Base-by-base conservation (phyloP, 2,797 vertebrate species). In the Malacoctenus gilli region DNA sequence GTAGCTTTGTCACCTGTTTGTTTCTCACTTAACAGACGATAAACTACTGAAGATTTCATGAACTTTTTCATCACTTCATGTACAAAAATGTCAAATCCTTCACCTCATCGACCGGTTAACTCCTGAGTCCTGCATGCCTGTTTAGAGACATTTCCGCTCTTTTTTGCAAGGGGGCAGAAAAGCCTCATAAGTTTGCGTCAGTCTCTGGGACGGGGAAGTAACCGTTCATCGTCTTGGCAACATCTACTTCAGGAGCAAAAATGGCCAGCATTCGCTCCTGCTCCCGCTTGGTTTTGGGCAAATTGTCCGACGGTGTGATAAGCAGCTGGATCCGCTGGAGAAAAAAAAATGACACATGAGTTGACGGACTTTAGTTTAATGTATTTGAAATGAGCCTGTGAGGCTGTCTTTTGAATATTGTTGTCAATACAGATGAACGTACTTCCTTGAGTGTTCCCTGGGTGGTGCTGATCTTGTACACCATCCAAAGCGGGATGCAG, bases 371-470 rank as follows among this genome's bases (percentile, higher is more conserved):
- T 23, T 23, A n/a, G n/a, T n/a, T n/a, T n/a, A n/a, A n/a, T n/a
- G n/a, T n/a, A n/a, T n/a, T n/a, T n/a, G n/a, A n/a, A n/a, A n/a
- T n/a, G n/a, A n/a, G n/a, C n/a, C n/a, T n/a, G n/a, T n/a, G n/a
- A n/a, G 22, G 25, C 25, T 5, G 9, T 28, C 9, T 9, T 28
- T 28, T 4, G 9, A 28, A 28, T 28, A 28, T 6, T 28, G 25
- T 28, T 28, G 6, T 6, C 25, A 9, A 9, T 28, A 28, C 25
- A 0, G 15, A 16, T 19, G 4, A 19, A 16, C 48, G 8, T 58
- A 97, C 95, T 94, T 98, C 92, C 87, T 76, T 87, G 57, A 97
- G 57, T 1, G 94, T 91, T 40, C 96, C 96, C 72, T 94, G 89
- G 40, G 93, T 93, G 58, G 84, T 93, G 75, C 79, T 82, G 48